Evolutionary conservation across 2,113 vertebrate genomes (phyloP), one percentile per base, ranked within the genome.

Genomic region (Anarhynchus alexandrinus): DNA sequence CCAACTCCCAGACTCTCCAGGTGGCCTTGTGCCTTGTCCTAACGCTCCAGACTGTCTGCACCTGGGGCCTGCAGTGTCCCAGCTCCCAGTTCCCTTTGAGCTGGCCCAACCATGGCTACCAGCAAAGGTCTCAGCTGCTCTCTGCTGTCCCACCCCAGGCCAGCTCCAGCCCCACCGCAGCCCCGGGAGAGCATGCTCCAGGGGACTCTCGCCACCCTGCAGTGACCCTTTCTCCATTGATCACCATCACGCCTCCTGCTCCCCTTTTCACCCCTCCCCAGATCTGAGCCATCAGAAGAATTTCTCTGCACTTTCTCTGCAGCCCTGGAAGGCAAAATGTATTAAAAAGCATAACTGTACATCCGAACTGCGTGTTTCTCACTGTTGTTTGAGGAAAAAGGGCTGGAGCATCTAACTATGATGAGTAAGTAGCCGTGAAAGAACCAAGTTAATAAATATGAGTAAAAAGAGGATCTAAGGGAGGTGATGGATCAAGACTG

Each of bases 201-300:
- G 54, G 34, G 21, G 29, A 32, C 12, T n/a, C 49, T 43, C 4
- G 0, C 76, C 83, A 72, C 38, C 29, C 12, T 0, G 0, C 45
- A 12, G 25, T 49, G 66, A 67, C 40, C 40, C 47, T 86, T 88
- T 77, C 43, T n/a, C 38, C 29, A 11, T 38, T 10, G 5, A 88
- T 92, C 82, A 27, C 43, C 27, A 2, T 27, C 51, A 8, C 1
- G 0, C 30, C 59, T 51, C 62, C 22, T 29, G 1, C 72, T 86
- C n/a, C 54, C 9, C 17, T 72, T 38, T 38, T 42, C 67, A 42
- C 12, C 40, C 38, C 52, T 72, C 11, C 42, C 72, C 1, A 0
- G 4, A 65, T 62, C 72, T 55, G 59, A 91, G 67, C 38, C 72
- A 73, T 58, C 77, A 73, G 72, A 52, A 52, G 5, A 21, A 21